Conservation (phyloP, 2,888 invertebrate species). For the Linyphia triangularis region DNA sequence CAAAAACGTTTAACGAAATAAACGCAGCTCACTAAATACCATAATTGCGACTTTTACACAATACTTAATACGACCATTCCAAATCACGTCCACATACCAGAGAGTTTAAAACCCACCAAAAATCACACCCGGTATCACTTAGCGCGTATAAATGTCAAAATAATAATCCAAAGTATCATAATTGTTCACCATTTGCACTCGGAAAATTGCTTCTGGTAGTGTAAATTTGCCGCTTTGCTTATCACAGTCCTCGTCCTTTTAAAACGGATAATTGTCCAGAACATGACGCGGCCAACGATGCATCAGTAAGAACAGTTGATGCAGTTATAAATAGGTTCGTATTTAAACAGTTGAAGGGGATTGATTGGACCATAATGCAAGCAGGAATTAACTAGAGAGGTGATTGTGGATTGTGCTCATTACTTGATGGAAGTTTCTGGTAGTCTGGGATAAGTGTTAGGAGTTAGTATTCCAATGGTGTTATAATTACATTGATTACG, state of each 20-base stretch:
- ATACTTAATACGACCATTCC: not conserved
- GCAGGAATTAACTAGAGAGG: not conserved
- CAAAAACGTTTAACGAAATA: not conserved
- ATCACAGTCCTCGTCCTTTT: constrained; percentile 3
- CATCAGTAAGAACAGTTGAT: constrained; percentile 1
- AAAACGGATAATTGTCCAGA: constrained; percentile 28
- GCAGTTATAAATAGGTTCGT: too few species aligned
- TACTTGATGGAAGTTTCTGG: constrained; percentile 21
- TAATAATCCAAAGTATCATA: too few species aligned
- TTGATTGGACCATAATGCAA: not conserved
- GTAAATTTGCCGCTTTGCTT: constrained; percentile 23
- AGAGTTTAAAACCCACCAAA: too few species aligned
- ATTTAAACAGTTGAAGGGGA: constrained; percentile 1
- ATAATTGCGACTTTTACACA: not conserved
- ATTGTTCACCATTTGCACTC: too few species aligned
- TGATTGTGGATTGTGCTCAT: not conserved
- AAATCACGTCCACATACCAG: not conserved
- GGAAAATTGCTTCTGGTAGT: not conserved
- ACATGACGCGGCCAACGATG: not conserved
- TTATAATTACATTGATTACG: not conserved
- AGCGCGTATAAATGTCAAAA: too few species aligned
- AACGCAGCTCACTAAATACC: not conserved
- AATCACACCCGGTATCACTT: too few species aligned
- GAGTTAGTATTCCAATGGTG: not conserved
- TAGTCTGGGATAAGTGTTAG: not conserved